phyloP scores from a whole-genome alignment of 2,888 invertebrate genomes.

The Scaptomyza polygonia region DNA sequence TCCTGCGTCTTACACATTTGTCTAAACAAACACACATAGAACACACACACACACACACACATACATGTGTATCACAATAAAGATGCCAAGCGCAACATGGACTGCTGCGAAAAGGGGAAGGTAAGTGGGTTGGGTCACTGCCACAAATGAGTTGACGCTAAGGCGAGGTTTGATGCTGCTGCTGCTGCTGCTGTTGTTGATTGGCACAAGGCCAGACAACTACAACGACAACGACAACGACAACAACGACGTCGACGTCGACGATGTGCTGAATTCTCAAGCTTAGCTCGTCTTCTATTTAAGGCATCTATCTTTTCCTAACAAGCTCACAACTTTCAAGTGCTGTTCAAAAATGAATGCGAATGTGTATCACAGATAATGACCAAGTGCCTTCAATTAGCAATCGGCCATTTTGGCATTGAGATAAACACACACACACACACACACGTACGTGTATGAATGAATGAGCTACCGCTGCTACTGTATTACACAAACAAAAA shows the following conservation, averaged over 20 bases:
- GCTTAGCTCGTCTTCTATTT: conserved; percentile 36
- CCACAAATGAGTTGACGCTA: conserved; percentile 70
- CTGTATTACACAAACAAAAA: conserved; percentile 3
- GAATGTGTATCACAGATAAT: conserved; percentile 66
- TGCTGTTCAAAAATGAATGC: conserved; percentile 55
- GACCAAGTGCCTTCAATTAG: conserved; percentile 76
- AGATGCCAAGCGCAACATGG: conserved; percentile 52
- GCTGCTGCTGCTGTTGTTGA: conserved; percentile 64
- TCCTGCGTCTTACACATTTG: conserved; percentile 33
- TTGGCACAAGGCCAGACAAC: conserved; percentile 72
- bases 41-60: conserved; percentile 9
- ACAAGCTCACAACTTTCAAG: conserved; percentile 70
- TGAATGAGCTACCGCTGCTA: conserved; percentile 17
- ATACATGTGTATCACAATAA: conserved; percentile 47
- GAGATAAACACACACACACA: conserved; percentile 15
- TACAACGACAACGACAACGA: neutral
- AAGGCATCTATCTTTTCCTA: conserved; percentile 26
- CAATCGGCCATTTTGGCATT: conserved; percentile 61
- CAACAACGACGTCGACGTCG: neutral
- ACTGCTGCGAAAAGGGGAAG: neutral
- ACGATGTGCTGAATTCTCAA: conserved; percentile 20
- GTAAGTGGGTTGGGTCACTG: conserved; percentile 50
- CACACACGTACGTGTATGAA: conserved; percentile 37
- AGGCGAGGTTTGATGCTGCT: conserved; percentile 40
- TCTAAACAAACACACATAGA: conserved; percentile 14